Conservation (phyloP, 2,113 vertebrate species). For the Coturnix japonica region DNA sequence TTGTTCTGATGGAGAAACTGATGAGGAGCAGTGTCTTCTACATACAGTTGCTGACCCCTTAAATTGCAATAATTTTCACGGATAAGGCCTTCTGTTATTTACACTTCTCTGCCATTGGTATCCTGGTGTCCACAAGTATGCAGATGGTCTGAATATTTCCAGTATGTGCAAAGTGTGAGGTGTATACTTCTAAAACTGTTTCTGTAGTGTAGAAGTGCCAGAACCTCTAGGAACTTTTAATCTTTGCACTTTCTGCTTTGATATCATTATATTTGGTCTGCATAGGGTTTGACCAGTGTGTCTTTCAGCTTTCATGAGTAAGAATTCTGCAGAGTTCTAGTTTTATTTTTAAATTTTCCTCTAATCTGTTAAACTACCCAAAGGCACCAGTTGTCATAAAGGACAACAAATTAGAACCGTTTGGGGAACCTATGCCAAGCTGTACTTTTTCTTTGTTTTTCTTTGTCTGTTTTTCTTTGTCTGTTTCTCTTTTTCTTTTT, state of each 20-base stretch:
- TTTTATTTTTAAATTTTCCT: neutral
- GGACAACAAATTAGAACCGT: conserved; percentile 13
- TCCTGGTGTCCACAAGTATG: neutral
- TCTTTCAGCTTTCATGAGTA: neutral
- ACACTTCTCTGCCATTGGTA: neutral
- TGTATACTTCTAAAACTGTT: neutral
- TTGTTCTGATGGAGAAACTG: neutral
- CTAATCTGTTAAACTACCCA: neutral
- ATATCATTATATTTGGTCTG: neutral
- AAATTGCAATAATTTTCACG: neutral
- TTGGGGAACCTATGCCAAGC: neutral
- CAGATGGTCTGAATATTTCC: neutral
- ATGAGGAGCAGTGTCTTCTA: neutral
- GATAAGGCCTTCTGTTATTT: neutral
- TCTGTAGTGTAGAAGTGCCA: neutral
- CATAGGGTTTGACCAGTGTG: neutral
- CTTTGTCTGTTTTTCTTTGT: neutral
- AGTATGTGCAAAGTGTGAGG: neutral
- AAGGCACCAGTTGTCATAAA: neutral
- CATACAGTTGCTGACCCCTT: neutral
- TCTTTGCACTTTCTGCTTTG: neutral
- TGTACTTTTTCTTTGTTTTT: no score
- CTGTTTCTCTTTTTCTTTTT: no score
- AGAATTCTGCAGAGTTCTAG: neutral
- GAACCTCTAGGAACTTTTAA: neutral